Evolutionary conservation across 1,140 invertebrate species (phyloP).

Genomic region (Sinonovacula constricta): DNA sequence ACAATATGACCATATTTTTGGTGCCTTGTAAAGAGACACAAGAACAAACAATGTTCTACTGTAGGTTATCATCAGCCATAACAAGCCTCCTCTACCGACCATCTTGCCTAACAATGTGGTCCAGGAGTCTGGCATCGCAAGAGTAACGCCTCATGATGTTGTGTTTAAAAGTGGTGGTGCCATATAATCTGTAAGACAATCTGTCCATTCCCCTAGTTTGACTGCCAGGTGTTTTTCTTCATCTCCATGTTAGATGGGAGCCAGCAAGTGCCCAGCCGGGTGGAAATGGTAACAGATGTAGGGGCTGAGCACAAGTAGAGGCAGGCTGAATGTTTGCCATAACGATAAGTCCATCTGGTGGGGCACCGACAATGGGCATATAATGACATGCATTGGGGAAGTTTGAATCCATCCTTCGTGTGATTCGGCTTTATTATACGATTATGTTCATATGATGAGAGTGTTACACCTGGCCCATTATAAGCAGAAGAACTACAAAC

Average conservation of each 20-base stretch:
- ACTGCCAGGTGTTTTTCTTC: conserved; percentile 89
- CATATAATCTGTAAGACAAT: conserved; percentile 90
- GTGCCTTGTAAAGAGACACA: too few relatives aligned
- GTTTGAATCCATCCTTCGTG: conserved; percentile 82
- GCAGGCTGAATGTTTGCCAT: conserved; percentile 81
- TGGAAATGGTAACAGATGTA: conserved; percentile 85
- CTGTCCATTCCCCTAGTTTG: conserved; percentile 91
- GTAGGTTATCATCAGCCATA: conserved; percentile 75
- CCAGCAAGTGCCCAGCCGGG: conserved; percentile 83
- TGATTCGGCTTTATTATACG: conserved; percentile 85
- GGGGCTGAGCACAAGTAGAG: conserved; percentile 81
- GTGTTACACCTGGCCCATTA: conserved; percentile 59
- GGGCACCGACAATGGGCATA: conserved; percentile 84
- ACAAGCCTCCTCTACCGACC: conserved; percentile 57
- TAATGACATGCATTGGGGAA: conserved; percentile 84
- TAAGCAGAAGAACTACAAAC: conserved; percentile 58
- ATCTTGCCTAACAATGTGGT: conserved; percentile 65
- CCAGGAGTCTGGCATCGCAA: conserved; percentile 67
- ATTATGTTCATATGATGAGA: conserved; percentile 58
- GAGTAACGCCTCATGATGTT: conserved; percentile 53
- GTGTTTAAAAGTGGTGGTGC: conserved; percentile 72
- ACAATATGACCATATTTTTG: too few relatives aligned
- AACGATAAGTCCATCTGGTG: conserved; percentile 87
- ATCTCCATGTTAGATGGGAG: conserved; percentile 83
- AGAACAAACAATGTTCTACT: too few relatives aligned